Percentiles rank a stretch among this genome's conserved stretches.
These are phyloP conservation scores for Mesoclemmys tuberculata DNA, from an alignment of 2,113 vertebrate genomes.

Conservation along the genomic window DNA sequence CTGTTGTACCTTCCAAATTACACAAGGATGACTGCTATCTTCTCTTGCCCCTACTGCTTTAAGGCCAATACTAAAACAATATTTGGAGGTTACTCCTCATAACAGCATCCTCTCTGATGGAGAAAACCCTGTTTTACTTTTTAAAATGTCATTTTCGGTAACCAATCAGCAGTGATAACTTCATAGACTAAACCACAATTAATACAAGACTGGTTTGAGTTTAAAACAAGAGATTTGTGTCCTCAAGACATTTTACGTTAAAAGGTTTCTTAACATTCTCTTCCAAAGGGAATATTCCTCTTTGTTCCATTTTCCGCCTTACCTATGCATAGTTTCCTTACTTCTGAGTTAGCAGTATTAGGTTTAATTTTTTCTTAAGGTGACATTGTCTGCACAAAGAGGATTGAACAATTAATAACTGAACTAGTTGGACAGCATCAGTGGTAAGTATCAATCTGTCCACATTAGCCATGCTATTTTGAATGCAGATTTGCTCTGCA, in stretches of 20 bases:
- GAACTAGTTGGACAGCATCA: background rate
- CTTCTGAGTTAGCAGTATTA: background rate
- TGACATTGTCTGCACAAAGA: accelerated
- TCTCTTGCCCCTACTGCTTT: background rate
- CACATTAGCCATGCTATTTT: background rate
- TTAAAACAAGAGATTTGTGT: slow-evolving; percentile 24
- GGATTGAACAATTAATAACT: background rate
- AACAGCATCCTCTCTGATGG: background rate
- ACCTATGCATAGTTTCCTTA: background rate
- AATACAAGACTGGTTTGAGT: slow-evolving; percentile 27
- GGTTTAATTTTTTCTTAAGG: accelerated
- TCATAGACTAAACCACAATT: slow-evolving; percentile 19
- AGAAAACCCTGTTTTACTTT: slow-evolving; percentile 12
- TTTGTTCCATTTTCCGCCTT: background rate
- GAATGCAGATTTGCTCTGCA: background rate
- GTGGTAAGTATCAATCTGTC: background rate
- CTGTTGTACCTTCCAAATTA: background rate
- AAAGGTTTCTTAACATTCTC: background rate
- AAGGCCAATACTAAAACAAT: slow-evolving; percentile 20
- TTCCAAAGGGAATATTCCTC: background rate
- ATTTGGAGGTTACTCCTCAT: background rate
- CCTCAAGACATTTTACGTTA: slow-evolving; percentile 4
- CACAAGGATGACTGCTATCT: background rate
- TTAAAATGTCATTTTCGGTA: slow-evolving; percentile 29
- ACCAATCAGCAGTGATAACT: slow-evolving; percentile 37